phyloP scores from a whole-genome alignment of 2,113 vertebrate species.

The Engystomops pustulosus region DNA sequence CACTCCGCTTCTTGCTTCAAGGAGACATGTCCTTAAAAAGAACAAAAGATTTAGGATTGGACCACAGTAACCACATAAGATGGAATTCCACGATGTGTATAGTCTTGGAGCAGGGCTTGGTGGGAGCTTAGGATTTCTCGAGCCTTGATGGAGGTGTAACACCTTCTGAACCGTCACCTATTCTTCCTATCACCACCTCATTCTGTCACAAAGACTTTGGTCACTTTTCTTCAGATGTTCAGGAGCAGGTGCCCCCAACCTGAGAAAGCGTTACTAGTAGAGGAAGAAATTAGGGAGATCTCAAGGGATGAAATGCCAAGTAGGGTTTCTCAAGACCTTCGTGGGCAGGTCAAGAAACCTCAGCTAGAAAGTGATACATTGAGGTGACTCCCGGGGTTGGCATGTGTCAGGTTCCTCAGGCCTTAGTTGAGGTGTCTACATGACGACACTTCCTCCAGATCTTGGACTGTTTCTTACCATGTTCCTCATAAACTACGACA shows the following conservation, averaged over 20 bases:
- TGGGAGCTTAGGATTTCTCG: neutral
- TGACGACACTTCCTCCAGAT: neutral
- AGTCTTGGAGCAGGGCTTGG: neutral
- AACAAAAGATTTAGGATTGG: neutral
- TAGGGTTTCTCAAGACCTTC: neutral
- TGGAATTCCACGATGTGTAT: neutral
- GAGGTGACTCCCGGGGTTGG: neutral
- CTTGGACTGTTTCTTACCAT: neutral
- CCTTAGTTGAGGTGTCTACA: conserved; percentile 1
- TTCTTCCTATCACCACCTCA: no score
- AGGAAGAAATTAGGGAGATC: neutral
- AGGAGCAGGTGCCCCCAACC: neutral
- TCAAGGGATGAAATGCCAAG: neutral
- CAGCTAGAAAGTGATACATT: neutral
- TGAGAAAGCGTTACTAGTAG: no score
- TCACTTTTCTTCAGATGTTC: neutral
- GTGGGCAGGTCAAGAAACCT: neutral
- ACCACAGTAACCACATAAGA: neutral
- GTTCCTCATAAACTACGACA: neutral
- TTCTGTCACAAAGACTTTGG: no score
- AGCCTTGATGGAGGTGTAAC: neutral
- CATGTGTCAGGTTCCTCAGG: neutral
- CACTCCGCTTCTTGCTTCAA: neutral
- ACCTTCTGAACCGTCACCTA: neutral
- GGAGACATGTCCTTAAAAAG: neutral